Evolutionary conservation across 2,797 vertebrate species (phyloP), one percentile per base, ranked within the genome.

Genomic region (Cygnus olor): DNA sequence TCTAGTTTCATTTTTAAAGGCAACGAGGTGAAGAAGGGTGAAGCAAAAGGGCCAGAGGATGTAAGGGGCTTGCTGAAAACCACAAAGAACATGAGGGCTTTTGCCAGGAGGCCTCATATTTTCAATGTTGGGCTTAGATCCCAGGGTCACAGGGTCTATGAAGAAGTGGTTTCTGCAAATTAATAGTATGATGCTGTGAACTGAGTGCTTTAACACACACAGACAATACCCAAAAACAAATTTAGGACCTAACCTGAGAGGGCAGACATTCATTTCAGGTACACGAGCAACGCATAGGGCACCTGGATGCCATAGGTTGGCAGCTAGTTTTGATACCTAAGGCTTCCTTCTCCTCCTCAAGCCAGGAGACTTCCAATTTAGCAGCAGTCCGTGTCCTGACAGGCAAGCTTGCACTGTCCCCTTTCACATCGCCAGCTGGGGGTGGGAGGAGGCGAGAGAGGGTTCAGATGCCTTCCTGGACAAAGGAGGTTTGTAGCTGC

Each of bases 401-500:
- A 87, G 95, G 88, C 3, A 2, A 88, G 40, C 2, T 4, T 12
- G 47, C 79, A 82, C 54, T 95, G 91, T 96, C 92, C 91, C 42
- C 51, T 84, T 73, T 95, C 66, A 90, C 95, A 47, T 47, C 2
- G 9, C 60, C 19, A 80, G 93, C 94, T 94, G 72, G 71, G 93
- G 72, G 92, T 24, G 77, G 87, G 53, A 89, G 91, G 78, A 95
- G 68, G 85, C 0, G 1, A 81, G 77, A 64, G 45, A 54, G 79
- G 61, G 78, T 86, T 92, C 81, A 60, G 80, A 80, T 79, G 80
- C 84, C 90, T 92, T 89, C 60, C 56, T 44, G 96, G 95, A 97
- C 95, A 96, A 96, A 96, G 87, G 76, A 97, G 54, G 91, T 91
- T 96, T 97, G 98, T 97, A 96, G 91, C 95, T 96, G 68, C 88